Conservation (phyloP, 92 coral and sea anemone species). For the Heliopora coerulea region DNA sequence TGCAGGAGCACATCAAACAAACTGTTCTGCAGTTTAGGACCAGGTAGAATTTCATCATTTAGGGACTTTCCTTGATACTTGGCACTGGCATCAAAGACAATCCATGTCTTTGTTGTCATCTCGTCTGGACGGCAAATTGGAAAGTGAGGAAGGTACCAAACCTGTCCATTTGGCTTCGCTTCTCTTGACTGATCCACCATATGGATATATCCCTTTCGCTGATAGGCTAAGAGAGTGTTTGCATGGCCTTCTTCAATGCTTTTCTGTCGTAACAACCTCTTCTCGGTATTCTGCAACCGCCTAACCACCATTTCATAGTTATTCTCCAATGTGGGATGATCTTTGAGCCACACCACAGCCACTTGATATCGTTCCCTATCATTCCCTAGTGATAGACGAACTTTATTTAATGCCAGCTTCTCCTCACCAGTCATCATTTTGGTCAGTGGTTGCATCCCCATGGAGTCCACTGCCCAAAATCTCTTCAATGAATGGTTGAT, state of each 20-base stretch:
- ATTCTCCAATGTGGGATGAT: conserved; percentile 43
- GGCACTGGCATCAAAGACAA: conserved; percentile 61
- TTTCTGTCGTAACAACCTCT: conserved; percentile 45
- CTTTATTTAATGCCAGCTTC: conserved; percentile 20
- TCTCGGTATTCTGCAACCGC: conserved; percentile 60
- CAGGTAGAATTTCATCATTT: conserved; percentile 55
- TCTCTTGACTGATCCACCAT: conserved; percentile 48
- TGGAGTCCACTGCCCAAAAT: background rate
- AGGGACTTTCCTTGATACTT: conserved; percentile 54
- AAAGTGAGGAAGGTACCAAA: conserved; percentile 65
- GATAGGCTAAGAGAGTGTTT: conserved; percentile 40
- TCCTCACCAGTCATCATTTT: conserved; percentile 28
- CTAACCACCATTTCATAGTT: conserved; percentile 56
- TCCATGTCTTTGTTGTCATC: conserved; percentile 33
- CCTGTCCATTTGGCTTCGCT: conserved; percentile 15
- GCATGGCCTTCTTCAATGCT: conserved; percentile 47
- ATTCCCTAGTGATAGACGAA: conserved; percentile 22
- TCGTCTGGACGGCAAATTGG: conserved; percentile 66
- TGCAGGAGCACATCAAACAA: too few species aligned
- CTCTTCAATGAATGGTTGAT: background rate
- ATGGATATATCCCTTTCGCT: conserved; percentile 49
- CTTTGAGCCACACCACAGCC: conserved; percentile 52
- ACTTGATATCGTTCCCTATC: conserved; percentile 51
- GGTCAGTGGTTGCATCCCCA: background rate
- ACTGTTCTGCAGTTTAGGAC: conserved; percentile 44